Conservation (phyloP, 2,113 vertebrate genomes). For the Bubalus kerabau region DNA sequence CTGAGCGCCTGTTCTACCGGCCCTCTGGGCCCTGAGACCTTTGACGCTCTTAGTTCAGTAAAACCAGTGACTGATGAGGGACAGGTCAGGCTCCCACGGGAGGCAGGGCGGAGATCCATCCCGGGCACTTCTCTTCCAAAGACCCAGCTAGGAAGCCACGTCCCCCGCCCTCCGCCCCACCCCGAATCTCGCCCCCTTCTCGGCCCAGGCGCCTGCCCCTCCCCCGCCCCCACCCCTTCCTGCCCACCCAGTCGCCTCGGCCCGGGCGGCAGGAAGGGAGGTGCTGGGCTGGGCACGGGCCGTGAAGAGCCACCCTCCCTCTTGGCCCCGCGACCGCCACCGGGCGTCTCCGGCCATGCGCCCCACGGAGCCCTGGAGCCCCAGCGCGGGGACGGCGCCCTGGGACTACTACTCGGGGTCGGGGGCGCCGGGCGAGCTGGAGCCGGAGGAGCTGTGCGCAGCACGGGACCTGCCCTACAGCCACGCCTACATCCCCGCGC, state of each 20-base stretch:
- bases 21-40: background rate
- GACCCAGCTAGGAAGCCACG: background rate
- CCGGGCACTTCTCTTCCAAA: background rate
- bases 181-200: background rate
- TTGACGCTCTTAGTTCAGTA: background rate
- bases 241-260: background rate
- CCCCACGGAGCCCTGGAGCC: constrained; percentile 24
- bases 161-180: background rate
- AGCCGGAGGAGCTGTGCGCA: background rate
- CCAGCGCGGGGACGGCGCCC: background rate
- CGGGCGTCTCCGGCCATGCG: background rate
- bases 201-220: background rate
- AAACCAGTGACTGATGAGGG: background rate
- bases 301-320: background rate
- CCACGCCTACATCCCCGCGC: constrained; percentile 77
- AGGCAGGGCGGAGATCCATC: background rate
- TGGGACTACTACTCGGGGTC: constrained; percentile 19
- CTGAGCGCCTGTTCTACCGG: too few species aligned
- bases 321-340: background rate
- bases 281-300: constrained; percentile 48
- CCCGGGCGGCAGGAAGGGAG: constrained; percentile 65
- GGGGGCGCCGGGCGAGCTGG: background rate
- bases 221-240: constrained; percentile 7
- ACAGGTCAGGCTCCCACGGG: background rate
- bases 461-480: constrained; percentile 63